Evolutionary conservation across 2,797 vertebrate species (phyloP).

Genomic region (Sciurus carolinensis): DNA sequence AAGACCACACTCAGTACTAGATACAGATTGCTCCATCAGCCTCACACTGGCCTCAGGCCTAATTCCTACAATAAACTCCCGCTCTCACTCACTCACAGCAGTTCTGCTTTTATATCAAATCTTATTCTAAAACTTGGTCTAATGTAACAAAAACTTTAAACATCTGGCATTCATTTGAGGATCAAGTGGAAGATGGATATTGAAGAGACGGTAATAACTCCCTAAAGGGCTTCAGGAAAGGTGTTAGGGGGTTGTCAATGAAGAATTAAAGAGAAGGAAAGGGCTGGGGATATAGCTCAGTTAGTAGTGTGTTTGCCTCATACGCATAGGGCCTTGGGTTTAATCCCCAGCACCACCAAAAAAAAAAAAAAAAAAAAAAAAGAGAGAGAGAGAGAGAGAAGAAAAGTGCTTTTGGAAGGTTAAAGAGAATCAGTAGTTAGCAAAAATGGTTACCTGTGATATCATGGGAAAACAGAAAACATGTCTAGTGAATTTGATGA

Average conservation of each 20-base stretch:
- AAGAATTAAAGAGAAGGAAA: neutral
- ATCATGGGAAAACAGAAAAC: neutral
- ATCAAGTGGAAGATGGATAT: neutral
- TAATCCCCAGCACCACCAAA: too few relatives aligned
- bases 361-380: too few relatives aligned
- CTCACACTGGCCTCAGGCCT: neutral
- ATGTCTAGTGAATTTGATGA: neutral
- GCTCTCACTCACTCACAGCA: neutral
- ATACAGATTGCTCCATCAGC: neutral
- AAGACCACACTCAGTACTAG: neutral
- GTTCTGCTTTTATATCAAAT: neutral
- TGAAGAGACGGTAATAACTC: neutral
- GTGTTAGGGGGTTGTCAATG: neutral
- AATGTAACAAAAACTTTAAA: neutral
- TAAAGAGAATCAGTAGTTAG: neutral
- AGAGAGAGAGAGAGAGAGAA: too few relatives aligned
- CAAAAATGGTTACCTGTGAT: neutral
- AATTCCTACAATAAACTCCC: neutral
- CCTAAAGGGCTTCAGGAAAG: neutral
- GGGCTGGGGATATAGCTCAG: too few relatives aligned
- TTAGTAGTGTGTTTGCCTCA: too few relatives aligned
- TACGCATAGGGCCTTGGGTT: too few relatives aligned
- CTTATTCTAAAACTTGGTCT: neutral
- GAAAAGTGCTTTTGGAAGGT: neutral
- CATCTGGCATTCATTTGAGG: neutral